Evolutionary conservation across 2,888 invertebrate genomes (phyloP), one percentile per base, ranked within the genome.

Genomic region (Sepioteuthis lessoniana): DNA sequence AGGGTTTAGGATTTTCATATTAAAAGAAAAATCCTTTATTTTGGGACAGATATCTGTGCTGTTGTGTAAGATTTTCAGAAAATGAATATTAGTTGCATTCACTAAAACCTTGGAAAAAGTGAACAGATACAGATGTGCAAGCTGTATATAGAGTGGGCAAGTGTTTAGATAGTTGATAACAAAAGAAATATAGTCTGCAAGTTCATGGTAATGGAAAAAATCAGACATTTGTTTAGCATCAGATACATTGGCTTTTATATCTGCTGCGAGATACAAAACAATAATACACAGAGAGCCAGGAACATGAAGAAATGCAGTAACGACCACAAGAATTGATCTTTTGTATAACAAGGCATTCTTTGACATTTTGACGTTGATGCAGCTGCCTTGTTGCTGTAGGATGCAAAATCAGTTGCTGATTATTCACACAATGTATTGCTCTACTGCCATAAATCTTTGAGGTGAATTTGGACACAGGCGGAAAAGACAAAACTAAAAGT

Each of bases 191-290:
- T 47, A 47, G 76, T 76, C n/a, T 76, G 76, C n/a, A 76, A n/a
- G 76, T 35, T 76, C 76, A 76, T 76, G n/a, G 76, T 35, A n/a
- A 76, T 76, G 76, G 76, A 42, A 76, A 76, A 76, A 76, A 76
- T 76, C 76, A 76, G 76, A 76, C 76, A 76, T 76, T n/a, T 76
- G 76, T 76, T 76, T 76, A n/a, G 76, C 76, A 76, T 76, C 76
- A 76, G 76, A 76, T 76, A n/a, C 76, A 76, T n/a, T 76, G 76
- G 76, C 76, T 76, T 76, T 76, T 76, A n/a, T 76, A 76, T 35
- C 13, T 35, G n/a, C n/a, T 76, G n/a, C 13, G 76, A 76, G 76
- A 76, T 76, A n/a, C 16, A 76, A n/a, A 76, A 76, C 76, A 76
- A 76, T 76, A n/a, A 76, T 76, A 35, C 76, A 76, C 10, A 76